Base-by-base conservation (phyloP, 2,797 vertebrate species). In the Myotis daubentonii region DNA sequence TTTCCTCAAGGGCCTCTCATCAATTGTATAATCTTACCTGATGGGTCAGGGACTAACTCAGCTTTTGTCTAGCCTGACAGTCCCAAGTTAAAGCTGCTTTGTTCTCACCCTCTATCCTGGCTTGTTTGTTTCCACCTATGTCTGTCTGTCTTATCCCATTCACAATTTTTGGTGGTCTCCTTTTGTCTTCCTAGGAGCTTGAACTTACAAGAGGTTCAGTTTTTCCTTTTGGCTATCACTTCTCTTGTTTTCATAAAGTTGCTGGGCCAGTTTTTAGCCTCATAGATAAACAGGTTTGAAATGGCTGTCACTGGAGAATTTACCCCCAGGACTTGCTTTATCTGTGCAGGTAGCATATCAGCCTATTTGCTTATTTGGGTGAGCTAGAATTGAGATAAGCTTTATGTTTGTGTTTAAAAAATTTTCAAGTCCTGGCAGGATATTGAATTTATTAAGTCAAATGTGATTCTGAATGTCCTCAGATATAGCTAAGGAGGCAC, bases 301-400 rank as follows among this genome's bases (percentile, higher is more conserved):
- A 95, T 85, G 33, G 74, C 81, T 92, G 23, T 96, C 95, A 92
- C 55, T 92, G 60, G 76, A 94, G 91, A 95, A 94, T 96, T 95
- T 92, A 62, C 87, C 91, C 79, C 19, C 51, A 90, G 75, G 92
- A 74, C 74, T 92, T 65, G 25, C 68, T 82, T 0, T 71, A 70
- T 90, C 86, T 83, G 38, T 78, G 36, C 79, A 81, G 68, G 90
- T 70, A 84, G 78, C 80, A 20, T 47, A 53, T 66, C 71, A 79
- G 30, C 75, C 25, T 89, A 2, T 94, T 89, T 71, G 49, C 81
- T 93, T 95, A 33, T 92, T 80, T 89, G 78, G 68, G 70, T 93
- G 55, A 95, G 91, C 90, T 95, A 78, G 55, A 90, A 94, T 86
- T 83, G 86, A 94, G 70, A 82, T 41, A 92, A 79, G 51, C 53